A percentile compares a stretch with the other conserved stretches of the same genome.
phyloP scores from a whole-genome alignment of 2,113 vertebrate species.

The Thymallus thymallus region DNA sequence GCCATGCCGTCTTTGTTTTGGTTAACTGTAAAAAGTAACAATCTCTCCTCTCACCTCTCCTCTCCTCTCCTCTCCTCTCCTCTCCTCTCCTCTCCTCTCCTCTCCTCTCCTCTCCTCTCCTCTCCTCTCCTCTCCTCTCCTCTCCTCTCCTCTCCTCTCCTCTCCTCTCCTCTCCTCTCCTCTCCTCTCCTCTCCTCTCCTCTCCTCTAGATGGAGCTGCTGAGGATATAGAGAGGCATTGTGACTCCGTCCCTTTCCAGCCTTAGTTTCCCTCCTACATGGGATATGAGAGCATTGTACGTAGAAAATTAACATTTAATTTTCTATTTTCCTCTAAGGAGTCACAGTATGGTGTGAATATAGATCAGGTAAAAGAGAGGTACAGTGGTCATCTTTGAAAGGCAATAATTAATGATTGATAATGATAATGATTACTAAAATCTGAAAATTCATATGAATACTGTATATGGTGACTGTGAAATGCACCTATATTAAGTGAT shows the following conservation, averaged over 20 bases:
- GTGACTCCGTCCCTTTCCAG: conserved; percentile 9
- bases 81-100: no score
- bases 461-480: conserved; percentile 3
- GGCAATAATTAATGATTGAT: background rate
- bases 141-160: conserved; percentile 35
- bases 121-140: no score
- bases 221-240: conserved; percentile 39
- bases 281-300: background rate
- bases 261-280: background rate
- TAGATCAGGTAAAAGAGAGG: background rate
- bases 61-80: conserved; percentile 42
- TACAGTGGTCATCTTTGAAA: no score
- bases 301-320: background rate
- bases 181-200: conserved; percentile 32
- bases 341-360: background rate
- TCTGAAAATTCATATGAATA: background rate
- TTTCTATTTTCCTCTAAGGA: background rate
- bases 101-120: no score
- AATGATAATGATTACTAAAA: background rate
- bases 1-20: conserved; percentile 55
- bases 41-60: conserved; percentile 8
- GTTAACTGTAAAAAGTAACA: conserved; percentile 6
- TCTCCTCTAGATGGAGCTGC: conserved; percentile 67
- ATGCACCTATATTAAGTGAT: conserved; percentile 40
- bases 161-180: conserved; percentile 47